phyloP scores from a whole-genome alignment of 1,140 invertebrate genomes.

The Micrasema longulum region DNA sequence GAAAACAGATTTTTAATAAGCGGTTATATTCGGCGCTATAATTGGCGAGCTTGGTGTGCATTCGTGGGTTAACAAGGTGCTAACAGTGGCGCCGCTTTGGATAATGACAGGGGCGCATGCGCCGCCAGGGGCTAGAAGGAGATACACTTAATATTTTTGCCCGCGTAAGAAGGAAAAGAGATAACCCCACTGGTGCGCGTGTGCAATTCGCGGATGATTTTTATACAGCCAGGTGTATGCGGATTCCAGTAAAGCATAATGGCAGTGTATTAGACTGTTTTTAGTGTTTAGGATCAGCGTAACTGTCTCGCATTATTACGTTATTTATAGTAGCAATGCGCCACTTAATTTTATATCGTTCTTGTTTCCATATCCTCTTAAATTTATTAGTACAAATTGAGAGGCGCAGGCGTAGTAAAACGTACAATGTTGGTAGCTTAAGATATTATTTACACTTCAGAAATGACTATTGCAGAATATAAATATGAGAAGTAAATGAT shows the following conservation, averaged over 20 bases:
- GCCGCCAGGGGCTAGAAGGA: constrained; percentile 12
- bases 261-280: background rate
- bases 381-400: too few species aligned
- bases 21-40: constrained; percentile 36
- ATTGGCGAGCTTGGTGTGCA: constrained; percentile 34
- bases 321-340: too few species aligned
- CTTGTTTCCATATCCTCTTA: too few species aligned
- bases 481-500: too few species aligned
- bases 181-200: background rate
- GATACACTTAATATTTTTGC: background rate
- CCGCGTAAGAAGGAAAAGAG: background rate
- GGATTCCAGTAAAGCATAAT: background rate
- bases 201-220: background rate
- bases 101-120: constrained; percentile 46
- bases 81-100: constrained; percentile 38
- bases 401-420: too few species aligned
- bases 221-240: constrained; percentile 29
- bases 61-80: constrained; percentile 46
- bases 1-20: constrained; percentile 3
- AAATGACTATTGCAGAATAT: too few species aligned
- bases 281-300: background rate
- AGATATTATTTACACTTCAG: too few species aligned
- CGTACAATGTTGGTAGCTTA: too few species aligned
- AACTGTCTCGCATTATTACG: too few species aligned
- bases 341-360: too few species aligned